Evolutionary conservation across 2,113 vertebrate genomes (phyloP), one percentile per base, ranked within the genome.

Genomic region (Tiliqua scincoides): DNA sequence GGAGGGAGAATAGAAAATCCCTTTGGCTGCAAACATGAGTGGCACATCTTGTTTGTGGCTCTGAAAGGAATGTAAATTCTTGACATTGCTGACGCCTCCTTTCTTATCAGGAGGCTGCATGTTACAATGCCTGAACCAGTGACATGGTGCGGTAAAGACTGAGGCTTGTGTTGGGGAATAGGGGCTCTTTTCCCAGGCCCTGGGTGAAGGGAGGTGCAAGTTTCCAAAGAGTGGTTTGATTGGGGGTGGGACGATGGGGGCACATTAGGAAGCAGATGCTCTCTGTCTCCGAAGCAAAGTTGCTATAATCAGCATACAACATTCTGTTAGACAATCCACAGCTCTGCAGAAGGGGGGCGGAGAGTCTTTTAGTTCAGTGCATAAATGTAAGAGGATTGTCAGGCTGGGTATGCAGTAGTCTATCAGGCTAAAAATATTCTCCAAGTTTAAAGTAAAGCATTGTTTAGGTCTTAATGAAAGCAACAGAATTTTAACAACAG

Each of bases 401-500:
- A 94, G 93, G 96, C 76, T 93, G 89, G 87, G 94, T 89, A 93
- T 85, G 84, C 92, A 88, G 88, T 78, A 94, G 86, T 92, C 91
- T 91, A 92, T 92, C 85, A 65, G 88, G 84, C 87, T 87, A 92
- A 94, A 95, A 95, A 94, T 92, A 92, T 92, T 93, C 93, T 88
- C 92, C 91, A 85, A 84, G 89, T 94, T 95, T 94, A 94, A 95
- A 96, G 88, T 92, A 94, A 95, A 90, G 86, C 91, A 95, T 96
- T 96, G 95, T 97, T 94, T 95, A 89, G 90, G 76, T 91, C 95
- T 96, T 94, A 95, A 94, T 93, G 93, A 95, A 96, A 94, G 94
- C 92, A 94, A 93, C 83, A 92, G 87, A 89, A 94, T 94, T 95
- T 93, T 92, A 95, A 97, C 96, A 97, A 96, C 94, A 95, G 93